These are phyloP conservation scores for Felis catus DNA, from an alignment of 2,113 vertebrate species.

Conservation along the genomic window F.catus_Fca126_mat1.0 CM031415.1:81821501-81822000, in stretches of 20 bases:
- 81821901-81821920: conserved; percentile 76
- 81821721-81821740: conserved; percentile 79
- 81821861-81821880: conserved; percentile 75
- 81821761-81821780: conserved; percentile 82
- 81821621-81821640: conserved; percentile 91
- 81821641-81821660: conserved; percentile 89
- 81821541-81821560: conserved; percentile 87
- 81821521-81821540: conserved; percentile 86
- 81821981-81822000: conserved; percentile 56
- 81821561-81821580: conserved; percentile 90
- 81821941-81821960: conserved; percentile 74
- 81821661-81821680: conserved; percentile 83
- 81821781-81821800: conserved; percentile 78
- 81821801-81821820: conserved; percentile 72
- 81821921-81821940: conserved; percentile 71
- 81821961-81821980: conserved; percentile 71
- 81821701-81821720: conserved; percentile 81
- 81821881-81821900: neutral
- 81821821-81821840: conserved; percentile 73
- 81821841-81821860: conserved; percentile 83
- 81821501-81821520: conserved; percentile 85
- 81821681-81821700: conserved; percentile 80
- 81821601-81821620: conserved; percentile 88
- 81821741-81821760: conserved; percentile 64
- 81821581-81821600: conserved; percentile 88